A percentile compares a stretch with the other conserved stretches of the same genome.
These are phyloP conservation scores for Nesoenas mayeri DNA, from an alignment of 2,113 vertebrate genomes.

Conservation along the genomic window DNA sequence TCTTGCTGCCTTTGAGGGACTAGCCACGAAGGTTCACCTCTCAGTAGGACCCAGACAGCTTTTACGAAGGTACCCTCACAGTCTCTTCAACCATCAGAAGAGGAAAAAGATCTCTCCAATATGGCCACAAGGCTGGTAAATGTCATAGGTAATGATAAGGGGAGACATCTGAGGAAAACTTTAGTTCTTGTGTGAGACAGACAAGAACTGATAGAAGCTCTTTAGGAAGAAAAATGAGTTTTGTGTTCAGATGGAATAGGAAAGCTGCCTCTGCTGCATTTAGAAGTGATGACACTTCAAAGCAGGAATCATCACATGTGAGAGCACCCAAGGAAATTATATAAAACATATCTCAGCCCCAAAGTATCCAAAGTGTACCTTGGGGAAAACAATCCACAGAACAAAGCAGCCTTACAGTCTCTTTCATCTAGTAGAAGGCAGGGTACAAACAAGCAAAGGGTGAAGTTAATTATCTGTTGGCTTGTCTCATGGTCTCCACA, in stretches of 20 bases:
- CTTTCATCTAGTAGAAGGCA: neutral
- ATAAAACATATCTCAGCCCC: neutral
- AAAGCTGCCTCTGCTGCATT: neutral
- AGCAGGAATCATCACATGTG: neutral
- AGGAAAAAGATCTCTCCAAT: neutral
- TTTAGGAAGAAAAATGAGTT: neutral
- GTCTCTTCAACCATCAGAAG: neutral
- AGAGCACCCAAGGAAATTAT: neutral
- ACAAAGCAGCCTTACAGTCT: neutral
- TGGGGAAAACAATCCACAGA: neutral
- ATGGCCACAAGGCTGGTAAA: neutral
- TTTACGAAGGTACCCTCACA: neutral
- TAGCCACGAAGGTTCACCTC: neutral
- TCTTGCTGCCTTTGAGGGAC: neutral
- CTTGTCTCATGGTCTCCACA: neutral
- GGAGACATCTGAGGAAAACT: neutral
- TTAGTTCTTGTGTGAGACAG: neutral
- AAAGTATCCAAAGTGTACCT: neutral
- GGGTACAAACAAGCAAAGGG: neutral
- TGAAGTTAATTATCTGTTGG: neutral
- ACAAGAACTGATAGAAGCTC: rapidly evolving
- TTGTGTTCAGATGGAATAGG: neutral
- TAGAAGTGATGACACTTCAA: neutral
- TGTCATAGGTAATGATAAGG: neutral
- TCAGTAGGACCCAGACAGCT: neutral